Percentiles rank a stretch among this genome's conserved stretches.
phyloP scores from a whole-genome alignment of 2,113 vertebrate genomes.

The Phyllostomus discolor region DNA sequence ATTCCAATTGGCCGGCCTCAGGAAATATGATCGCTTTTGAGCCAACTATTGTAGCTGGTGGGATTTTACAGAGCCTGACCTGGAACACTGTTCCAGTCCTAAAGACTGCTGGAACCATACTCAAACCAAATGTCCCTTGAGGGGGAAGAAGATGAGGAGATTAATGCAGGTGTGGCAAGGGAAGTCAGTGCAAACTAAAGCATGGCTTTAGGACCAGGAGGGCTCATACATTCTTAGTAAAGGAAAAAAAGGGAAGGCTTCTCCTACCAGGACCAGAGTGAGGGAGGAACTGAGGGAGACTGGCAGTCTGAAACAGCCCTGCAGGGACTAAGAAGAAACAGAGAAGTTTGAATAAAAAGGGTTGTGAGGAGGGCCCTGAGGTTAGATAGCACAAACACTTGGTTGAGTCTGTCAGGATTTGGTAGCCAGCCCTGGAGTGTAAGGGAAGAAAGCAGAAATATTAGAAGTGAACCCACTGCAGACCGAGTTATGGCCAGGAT shows the following conservation, averaged over 20 bases:
- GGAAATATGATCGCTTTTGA: neutral
- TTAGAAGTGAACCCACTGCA: neutral
- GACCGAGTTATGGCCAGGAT: neutral
- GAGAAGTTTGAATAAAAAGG: neutral
- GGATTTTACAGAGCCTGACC: neutral
- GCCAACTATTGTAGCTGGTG: neutral
- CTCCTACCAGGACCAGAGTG: neutral
- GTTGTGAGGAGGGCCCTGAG: neutral
- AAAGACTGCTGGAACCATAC: fast-evolving
- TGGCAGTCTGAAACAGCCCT: neutral
- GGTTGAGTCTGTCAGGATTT: neutral
- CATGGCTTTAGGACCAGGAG: neutral
- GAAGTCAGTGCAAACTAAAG: fast-evolving
- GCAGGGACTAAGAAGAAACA: neutral
- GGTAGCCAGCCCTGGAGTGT: neutral
- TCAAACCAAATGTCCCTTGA: neutral
- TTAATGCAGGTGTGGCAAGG: neutral
- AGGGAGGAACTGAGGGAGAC: neutral
- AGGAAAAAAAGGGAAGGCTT: neutral
- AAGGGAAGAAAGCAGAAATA: neutral
- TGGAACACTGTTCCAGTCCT: neutral
- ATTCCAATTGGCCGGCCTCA: neutral
- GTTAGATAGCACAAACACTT: neutral
- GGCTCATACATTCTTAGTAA: neutral
- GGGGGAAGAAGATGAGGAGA: neutral